Evolutionary conservation across 2,113 vertebrate genomes (phyloP).

Genomic region (Caranx ignobilis): DNA sequence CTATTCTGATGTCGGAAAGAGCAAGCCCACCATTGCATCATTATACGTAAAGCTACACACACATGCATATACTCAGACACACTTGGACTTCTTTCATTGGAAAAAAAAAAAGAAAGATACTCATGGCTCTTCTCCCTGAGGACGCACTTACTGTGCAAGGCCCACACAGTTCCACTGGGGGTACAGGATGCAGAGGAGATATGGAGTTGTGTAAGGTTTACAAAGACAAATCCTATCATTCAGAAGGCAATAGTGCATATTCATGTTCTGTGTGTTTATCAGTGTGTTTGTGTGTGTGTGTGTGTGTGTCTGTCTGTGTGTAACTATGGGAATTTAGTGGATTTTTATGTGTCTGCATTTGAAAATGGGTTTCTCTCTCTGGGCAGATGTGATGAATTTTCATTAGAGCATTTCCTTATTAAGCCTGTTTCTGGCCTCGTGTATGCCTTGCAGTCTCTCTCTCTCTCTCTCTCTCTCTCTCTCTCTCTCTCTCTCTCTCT

Average conservation of each 20-base stretch:
- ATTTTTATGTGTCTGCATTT: slow-evolving; percentile 27
- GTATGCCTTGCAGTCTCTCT: slow-evolving; percentile 47
- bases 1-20: slow-evolving; percentile 56
- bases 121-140: slow-evolving; percentile 61
- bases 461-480: background rate
- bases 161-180: slow-evolving; percentile 62
- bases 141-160: slow-evolving; percentile 67
- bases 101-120: slow-evolving; percentile 49
- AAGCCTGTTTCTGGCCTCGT: slow-evolving; percentile 55
- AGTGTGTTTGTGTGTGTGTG: background rate
- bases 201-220: slow-evolving; percentile 10
- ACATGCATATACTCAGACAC: background rate
- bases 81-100: slow-evolving; percentile 23
- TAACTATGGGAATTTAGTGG: slow-evolving; percentile 1
- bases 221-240: slow-evolving; percentile 26
- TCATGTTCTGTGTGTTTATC: background rate
- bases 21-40: slow-evolving; percentile 47
- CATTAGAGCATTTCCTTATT: slow-evolving; percentile 66
- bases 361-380: slow-evolving; percentile 38
- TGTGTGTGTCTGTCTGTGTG: background rate
- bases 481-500: background rate
- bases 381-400: slow-evolving; percentile 69
- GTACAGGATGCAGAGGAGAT: slow-evolving; percentile 51
- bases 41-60: slow-evolving; percentile 26
- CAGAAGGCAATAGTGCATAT: background rate